Base-by-base conservation (phyloP, 2,797 vertebrate species). In the Astyanax mexicanus region DNA sequence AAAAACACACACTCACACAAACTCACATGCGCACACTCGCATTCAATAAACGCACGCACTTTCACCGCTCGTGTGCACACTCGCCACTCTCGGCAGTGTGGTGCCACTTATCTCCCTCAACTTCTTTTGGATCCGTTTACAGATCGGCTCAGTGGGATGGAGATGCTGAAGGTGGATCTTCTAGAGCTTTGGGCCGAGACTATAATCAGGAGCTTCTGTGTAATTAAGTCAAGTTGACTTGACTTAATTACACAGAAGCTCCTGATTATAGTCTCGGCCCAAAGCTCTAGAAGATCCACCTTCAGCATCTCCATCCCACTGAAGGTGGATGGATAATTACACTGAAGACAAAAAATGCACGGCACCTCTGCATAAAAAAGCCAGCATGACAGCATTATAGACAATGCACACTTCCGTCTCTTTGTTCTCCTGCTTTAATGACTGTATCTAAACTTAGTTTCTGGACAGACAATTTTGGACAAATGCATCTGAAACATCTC, bases 1-100 rank as follows among this genome's bases (percentile, higher is more conserved):
- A 65, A 54, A 72, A 37, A 65, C 72, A 71, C 13, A 65, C 21
- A 49, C 13, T 65, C 21, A 49, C 42, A 65, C 55, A 72, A 37
- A 19, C 55, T 58, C 8, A 49, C 47, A 13, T n/a, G n/a, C n/a
- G n/a, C 23, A 13, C 10, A 29, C 25, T 17, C 11, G 57, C 54
- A 52, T 51, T n/a, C 15, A n/a, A 7, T 13, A 65, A 54, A 72
- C 37, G 65, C 72, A 71, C 13, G 65, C 21, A 49, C n/a, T n/a
- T n/a, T n/a, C 42, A 65, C 55, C n/a, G n/a, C n/a, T n/a, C n/a
- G n/a, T n/a, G n/a, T 35, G 23, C 21, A 25, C 32, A 38, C 21
- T 21, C 52, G 29, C 5, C 11, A 13, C 52, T 45, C 37, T 65
- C 40, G 29, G 42, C 40, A 29, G 13, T 17, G 42, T n/a, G 21